Conservation (phyloP, 2,113 vertebrate species). For the Acrocephalus kingi region DNA sequence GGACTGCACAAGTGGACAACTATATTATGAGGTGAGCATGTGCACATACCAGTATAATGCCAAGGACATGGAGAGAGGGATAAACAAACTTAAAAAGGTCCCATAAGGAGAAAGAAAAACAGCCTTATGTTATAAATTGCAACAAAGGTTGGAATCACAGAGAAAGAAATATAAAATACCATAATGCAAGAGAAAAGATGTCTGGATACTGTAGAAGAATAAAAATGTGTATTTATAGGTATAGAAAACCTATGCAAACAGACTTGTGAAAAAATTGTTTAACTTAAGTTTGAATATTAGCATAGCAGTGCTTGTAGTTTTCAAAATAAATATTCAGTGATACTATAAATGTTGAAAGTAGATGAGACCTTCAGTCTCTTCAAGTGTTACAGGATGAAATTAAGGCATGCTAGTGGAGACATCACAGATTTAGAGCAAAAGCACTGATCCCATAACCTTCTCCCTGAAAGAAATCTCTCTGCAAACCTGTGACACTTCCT, state of each 20-base stretch:
- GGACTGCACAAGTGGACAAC: background rate
- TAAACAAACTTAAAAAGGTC: background rate
- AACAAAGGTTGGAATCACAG: background rate
- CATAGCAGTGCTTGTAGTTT: background rate
- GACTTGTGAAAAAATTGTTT: background rate
- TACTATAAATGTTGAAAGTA: background rate
- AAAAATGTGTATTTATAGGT: background rate
- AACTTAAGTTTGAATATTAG: background rate
- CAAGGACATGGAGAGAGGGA: background rate
- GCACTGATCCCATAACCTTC: background rate
- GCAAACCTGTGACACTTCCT: background rate
- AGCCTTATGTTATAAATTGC: background rate
- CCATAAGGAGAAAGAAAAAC: background rate
- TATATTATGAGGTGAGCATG: background rate
- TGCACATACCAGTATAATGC: background rate
- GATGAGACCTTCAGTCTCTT: background rate
- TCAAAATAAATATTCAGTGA: background rate
- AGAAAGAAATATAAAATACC: background rate
- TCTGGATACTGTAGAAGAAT: background rate
- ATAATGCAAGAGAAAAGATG: background rate
- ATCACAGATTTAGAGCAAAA: background rate
- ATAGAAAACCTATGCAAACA: background rate
- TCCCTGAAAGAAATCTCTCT: background rate
- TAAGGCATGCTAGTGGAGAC: background rate
- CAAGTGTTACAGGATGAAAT: background rate